Evolutionary conservation across 1,140 invertebrate species (phyloP).

Genomic region (Eumaeus atala): DNA sequence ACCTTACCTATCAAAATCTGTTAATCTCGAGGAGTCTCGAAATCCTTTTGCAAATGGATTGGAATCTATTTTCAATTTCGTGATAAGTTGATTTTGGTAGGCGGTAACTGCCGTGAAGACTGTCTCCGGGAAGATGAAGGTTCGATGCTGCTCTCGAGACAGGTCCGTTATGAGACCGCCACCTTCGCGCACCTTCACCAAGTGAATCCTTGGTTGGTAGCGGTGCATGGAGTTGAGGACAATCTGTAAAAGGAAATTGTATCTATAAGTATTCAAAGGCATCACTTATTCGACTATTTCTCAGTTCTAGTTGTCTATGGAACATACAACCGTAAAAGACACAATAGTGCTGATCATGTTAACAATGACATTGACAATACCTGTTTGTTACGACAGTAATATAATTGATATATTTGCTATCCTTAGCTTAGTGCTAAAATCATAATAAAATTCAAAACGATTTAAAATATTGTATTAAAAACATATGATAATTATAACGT

Average conservation of each 20-base stretch:
- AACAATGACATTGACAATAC: no score
- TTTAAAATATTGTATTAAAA: no score
- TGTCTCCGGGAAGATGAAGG: constrained; percentile 95
- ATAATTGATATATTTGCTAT: no score
- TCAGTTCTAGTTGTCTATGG: not conserved
- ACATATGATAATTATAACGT: no score
- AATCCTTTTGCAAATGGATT: constrained; percentile 97
- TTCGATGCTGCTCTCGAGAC: constrained; percentile 86
- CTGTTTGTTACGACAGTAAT: no score
- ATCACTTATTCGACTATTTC: not conserved
- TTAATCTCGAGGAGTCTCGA: constrained; percentile 92
- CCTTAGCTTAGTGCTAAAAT: no score
- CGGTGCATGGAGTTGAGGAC: constrained; percentile 99
- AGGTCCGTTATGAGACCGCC: constrained; percentile 83
- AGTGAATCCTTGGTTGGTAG: constrained; percentile 96
- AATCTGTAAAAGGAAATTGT: constrained; percentile 80
- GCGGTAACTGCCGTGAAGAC: constrained; percentile 98
- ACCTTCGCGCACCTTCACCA: constrained; percentile 79
- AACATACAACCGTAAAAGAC: no score
- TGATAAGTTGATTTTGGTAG: constrained; percentile 98
- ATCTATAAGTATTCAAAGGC: not conserved
- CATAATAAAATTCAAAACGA: no score
- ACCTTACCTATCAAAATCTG: constrained; percentile 87
- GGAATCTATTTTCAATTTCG: constrained; percentile 95
- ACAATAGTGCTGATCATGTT: no score